Percentiles rank a stretch among this genome's conserved stretches.
Evolutionary conservation across 2,797 vertebrate genomes (phyloP).

Genomic region (Vespertilio murinus): DNA sequence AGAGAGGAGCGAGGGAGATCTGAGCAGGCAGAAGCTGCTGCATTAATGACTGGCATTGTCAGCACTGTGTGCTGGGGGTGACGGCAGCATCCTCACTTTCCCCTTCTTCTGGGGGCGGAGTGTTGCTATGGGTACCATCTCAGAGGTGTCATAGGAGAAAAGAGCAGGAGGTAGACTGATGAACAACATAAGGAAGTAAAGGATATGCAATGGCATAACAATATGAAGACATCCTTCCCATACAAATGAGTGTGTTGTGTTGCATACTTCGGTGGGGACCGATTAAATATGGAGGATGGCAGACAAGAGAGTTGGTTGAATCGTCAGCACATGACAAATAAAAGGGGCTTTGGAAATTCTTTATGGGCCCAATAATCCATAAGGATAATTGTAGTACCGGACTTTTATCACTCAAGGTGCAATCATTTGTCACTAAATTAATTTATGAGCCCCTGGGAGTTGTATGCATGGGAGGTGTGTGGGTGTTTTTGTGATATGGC

Average conservation of each 20-base stretch:
- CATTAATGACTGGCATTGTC: constrained; percentile 83
- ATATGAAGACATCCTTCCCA: constrained; percentile 73
- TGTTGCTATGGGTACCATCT: constrained; percentile 87
- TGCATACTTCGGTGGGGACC: constrained; percentile 48
- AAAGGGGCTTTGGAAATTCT: constrained; percentile 69
- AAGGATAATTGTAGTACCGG: constrained; percentile 65
- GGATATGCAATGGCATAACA: constrained; percentile 66
- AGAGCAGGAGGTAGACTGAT: constrained; percentile 74
- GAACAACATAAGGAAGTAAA: constrained; percentile 78
- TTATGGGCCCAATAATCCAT: constrained; percentile 66
- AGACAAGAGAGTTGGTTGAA: constrained; percentile 59
- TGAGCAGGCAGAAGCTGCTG: constrained; percentile 74
- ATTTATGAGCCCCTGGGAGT: constrained; percentile 45
- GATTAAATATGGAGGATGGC: constrained; percentile 70
- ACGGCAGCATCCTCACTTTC: constrained; percentile 64
- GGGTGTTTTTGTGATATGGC: constrained; percentile 47
- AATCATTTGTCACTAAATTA: constrained; percentile 67
- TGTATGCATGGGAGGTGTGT: neutral
- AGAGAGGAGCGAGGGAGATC: constrained; percentile 75
- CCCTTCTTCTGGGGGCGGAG: constrained; percentile 73
- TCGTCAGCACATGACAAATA: constrained; percentile 75
- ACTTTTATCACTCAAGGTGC: constrained; percentile 56
- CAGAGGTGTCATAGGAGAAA: constrained; percentile 80
- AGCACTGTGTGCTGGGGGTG: constrained; percentile 64
- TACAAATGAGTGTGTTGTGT: constrained; percentile 41